Evolutionary conservation across 2,113 vertebrate species (phyloP).

Genomic region (Pristiophorus japonicus): DNA sequence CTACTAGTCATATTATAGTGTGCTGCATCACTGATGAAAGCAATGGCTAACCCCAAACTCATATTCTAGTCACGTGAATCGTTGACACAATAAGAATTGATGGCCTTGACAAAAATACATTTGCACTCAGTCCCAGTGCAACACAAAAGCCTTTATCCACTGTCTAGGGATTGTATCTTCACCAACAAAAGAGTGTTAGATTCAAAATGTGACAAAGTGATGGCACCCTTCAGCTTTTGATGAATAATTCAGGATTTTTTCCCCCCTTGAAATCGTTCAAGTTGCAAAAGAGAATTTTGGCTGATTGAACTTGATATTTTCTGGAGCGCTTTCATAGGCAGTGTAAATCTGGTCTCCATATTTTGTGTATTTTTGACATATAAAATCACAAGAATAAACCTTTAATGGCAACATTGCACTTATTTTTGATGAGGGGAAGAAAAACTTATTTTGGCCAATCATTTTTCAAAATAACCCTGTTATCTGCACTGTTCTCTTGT

Average conservation of each 20-base stretch:
- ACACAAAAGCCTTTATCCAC: slow-evolving; percentile 10
- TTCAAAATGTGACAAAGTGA: neutral
- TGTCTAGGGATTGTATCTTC: neutral
- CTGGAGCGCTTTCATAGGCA: neutral
- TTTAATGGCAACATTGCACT: neutral
- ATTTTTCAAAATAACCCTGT: neutral
- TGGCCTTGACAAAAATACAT: neutral
- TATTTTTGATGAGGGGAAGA: neutral
- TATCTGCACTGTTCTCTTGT: neutral
- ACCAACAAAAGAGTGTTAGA: neutral
- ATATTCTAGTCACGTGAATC: neutral
- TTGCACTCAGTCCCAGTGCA: neutral
- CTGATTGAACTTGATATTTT: neutral
- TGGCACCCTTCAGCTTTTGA: neutral
- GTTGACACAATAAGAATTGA: neutral
- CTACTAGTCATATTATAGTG: neutral
- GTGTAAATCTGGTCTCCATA: neutral
- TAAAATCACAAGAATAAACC: neutral
- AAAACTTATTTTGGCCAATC: neutral
- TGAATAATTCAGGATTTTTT: neutral
- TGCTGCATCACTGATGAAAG: neutral
- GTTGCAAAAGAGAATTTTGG: neutral
- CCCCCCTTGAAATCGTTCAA: neutral
- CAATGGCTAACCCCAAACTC: neutral
- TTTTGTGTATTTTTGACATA: neutral